Base-by-base conservation (phyloP, 2,797 vertebrate genomes). In the Gambelia wislizenii region DNA sequence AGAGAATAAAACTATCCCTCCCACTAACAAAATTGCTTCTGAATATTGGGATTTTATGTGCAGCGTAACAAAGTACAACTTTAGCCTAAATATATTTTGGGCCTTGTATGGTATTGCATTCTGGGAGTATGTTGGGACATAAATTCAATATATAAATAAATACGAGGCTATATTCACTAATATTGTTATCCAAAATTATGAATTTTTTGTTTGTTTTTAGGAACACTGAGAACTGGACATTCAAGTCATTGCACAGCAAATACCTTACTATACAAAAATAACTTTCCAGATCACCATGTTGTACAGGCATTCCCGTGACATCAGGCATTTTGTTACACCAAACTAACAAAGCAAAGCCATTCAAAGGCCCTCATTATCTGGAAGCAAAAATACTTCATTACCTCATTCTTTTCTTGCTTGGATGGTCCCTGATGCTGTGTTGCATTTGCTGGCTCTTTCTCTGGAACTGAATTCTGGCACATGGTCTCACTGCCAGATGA, bases 341-440 rank as follows among this genome's bases (percentile, higher is more conserved):
- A 83, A 2, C 44, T 25, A 92, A 88, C 30, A 87, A 82, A 94
- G 67, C 1, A 30, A 69, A 89, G 64, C 39, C 22, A 89, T 89
- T 91, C 52, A 87, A 84, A 93, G 2, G 33, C 13, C 47, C 54
- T 92, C 91, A 90, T 92, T 93, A 93, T 89, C 91, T 93, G 91
- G 76, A 92, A 93, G 87, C 64, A 89, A 91, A 12, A 36, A 91
- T 83, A 56, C 3, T 39, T 16, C 36, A 86, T 87, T 96, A 99
- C 99, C 98, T 99, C 99, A 75, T 98, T 99, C 96, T 96, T 98
- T 79, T 99, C 98, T 86, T 95, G 96, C 91, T 97, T 97, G 88
- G 90, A 87, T 77, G 94, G 82, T 95, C 93, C 97, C 90, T 96
- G 95, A 91, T 94, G 94, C 78, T 98, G 96, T 16, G 98, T 96